Evolutionary conservation across 2,888 invertebrate genomes (phyloP).

Genomic region (Rhamphomyia laevipes): DNA sequence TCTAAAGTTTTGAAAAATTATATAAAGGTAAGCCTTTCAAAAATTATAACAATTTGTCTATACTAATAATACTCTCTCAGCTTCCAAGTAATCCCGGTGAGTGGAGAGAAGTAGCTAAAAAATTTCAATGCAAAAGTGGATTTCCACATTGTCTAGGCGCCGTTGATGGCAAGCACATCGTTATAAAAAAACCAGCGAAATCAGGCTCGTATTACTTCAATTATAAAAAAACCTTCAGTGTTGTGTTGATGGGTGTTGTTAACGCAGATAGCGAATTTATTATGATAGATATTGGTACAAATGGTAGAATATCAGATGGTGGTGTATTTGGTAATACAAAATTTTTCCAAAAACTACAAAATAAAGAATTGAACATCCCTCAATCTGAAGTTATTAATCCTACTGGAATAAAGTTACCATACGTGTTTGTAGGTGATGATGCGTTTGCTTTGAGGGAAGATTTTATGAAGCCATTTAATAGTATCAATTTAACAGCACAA

Average conservation of each 20-base stretch:
- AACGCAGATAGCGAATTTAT: slow-evolving; percentile 7
- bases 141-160: neutral
- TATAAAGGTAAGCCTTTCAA: slow-evolving; percentile 9
- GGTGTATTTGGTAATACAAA: slow-evolving; percentile 4
- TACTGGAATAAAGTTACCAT: slow-evolving; percentile 1
- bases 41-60: neutral
- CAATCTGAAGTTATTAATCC: neutral
- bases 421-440: slow-evolving; percentile 5
- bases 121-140: neutral
- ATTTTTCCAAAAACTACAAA: slow-evolving; percentile 4
- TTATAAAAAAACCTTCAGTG: neutral
- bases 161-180: neutral
- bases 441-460: slow-evolving; percentile 1
- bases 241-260: slow-evolving; percentile 3
- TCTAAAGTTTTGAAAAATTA: slow-evolving; percentile 12
- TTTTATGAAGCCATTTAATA: slow-evolving; percentile 3
- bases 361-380: slow-evolving; percentile 3
- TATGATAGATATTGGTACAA: slow-evolving; percentile 5
- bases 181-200: neutral
- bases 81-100: neutral
- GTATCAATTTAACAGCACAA: neutral
- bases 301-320: slow-evolving; percentile 9
- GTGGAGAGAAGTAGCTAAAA: neutral
- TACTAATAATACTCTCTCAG: neutral
- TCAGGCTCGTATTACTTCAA: neutral